Evolutionary conservation across 2,888 invertebrate genomes (phyloP).

Genomic region (Callosobruchus maculatus): DNA sequence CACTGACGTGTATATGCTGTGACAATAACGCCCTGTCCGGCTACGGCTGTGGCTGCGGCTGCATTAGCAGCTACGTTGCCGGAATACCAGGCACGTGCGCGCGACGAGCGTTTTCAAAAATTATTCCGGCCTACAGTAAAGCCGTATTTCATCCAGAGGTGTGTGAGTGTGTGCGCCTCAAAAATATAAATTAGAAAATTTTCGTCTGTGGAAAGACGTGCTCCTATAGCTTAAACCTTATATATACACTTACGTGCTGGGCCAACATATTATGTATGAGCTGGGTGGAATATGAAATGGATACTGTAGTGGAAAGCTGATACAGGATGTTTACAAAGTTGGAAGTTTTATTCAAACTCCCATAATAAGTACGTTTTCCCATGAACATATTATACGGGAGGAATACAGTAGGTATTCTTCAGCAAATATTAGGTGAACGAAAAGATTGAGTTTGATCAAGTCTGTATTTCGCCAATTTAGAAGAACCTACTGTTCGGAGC

Average conservation of each 20-base stretch:
- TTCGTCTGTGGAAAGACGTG: neutral
- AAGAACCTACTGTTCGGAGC: no score
- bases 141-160: neutral
- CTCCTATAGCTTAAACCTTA: neutral
- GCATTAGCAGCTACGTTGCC: neutral
- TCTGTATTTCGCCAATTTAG: no score
- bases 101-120: neutral
- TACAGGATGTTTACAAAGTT: no score
- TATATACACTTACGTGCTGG: neutral
- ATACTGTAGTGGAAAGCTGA: neutral
- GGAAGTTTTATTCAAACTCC: no score
- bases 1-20: no score
- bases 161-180: neutral
- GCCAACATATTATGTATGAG: neutral
- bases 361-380: no score
- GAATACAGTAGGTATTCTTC: no score
- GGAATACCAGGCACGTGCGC: neutral
- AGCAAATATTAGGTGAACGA: no score
- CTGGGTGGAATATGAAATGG: neutral
- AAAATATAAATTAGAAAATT: neutral
- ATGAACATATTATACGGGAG: no score
- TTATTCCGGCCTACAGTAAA: neutral
- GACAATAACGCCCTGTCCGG: no score
- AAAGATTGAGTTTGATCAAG: no score
- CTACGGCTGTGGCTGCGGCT: neutral